phyloP scores from a whole-genome alignment of 2,797 vertebrate genomes.

The Columba guinea region DNA sequence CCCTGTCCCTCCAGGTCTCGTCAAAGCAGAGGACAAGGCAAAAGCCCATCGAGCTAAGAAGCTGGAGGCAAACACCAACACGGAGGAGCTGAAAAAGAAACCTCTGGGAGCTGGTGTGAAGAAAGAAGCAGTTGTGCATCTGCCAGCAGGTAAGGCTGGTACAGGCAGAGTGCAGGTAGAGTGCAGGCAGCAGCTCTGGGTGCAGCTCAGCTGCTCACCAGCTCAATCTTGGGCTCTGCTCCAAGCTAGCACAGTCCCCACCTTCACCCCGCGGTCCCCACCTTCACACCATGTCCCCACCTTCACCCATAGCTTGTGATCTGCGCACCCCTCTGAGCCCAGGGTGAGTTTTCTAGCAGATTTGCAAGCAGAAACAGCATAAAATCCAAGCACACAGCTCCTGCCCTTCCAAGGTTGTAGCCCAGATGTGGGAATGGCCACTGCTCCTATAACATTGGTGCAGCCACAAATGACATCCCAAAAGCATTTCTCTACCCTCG shows the following conservation, averaged over 20 bases:
- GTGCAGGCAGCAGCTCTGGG: not conserved
- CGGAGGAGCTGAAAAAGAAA: slow-evolving; percentile 86
- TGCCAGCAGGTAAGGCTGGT: slow-evolving; percentile 64
- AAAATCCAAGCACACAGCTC: not conserved
- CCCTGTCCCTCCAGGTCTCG: slow-evolving; percentile 81
- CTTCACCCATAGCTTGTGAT: not conserved
- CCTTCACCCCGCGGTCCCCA: not conserved
- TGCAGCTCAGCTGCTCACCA: not conserved
- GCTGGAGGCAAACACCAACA: slow-evolving; percentile 76
- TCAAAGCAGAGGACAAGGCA: slow-evolving; percentile 94
- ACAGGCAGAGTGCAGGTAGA: not conserved
- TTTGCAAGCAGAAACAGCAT: not conserved
- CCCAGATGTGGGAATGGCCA: not conserved
- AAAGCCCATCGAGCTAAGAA: slow-evolving; percentile 88
- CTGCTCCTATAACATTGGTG: not conserved
- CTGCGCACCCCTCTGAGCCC: not conserved
- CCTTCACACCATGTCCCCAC: not conserved
- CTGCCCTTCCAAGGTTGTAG: not conserved
- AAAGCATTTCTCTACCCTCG: not conserved
- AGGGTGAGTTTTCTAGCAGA: not conserved
- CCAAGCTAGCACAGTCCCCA: not conserved
- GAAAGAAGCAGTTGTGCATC: slow-evolving; percentile 76
- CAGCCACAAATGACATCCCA: not conserved
- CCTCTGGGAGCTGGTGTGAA: slow-evolving; percentile 66
- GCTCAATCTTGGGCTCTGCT: not conserved